Conservation (phyloP, 2,888 invertebrate species). For the Volucella inanis region DNA sequence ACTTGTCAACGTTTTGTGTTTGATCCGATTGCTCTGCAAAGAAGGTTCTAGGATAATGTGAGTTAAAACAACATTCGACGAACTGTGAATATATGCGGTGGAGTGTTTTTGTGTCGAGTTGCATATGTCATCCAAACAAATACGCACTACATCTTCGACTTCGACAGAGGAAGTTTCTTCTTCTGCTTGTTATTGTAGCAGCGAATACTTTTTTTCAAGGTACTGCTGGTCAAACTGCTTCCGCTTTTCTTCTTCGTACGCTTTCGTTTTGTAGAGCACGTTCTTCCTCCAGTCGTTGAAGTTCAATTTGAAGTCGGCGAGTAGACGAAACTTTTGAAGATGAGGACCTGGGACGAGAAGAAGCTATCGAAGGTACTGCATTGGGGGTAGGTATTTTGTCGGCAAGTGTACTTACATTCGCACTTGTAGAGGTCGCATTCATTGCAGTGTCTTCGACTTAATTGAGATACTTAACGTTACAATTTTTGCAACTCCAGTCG, state of each 20-base stretch:
- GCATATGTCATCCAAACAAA: not conserved
- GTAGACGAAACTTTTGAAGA: not conserved
- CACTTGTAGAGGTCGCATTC: not conserved
- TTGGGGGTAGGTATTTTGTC: not conserved
- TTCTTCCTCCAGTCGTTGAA: not conserved
- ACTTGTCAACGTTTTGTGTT: too few species aligned
- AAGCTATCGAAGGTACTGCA: constrained; percentile 1
- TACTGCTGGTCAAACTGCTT: constrained; percentile 2
- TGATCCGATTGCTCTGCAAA: not conserved
- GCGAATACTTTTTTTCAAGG: not conserved
- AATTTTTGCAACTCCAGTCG: not conserved
- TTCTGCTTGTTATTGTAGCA: not conserved
- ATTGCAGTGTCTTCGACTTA: not conserved
- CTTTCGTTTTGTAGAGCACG: not conserved
- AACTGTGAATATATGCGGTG: not conserved
- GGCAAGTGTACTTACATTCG: not conserved
- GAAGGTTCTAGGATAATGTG: not conserved
- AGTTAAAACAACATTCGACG: not conserved
- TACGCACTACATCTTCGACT: not conserved
- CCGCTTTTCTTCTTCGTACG: constrained; percentile 2
- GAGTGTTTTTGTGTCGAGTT: not conserved
- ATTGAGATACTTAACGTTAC: not conserved
- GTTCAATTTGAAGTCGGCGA: constrained; percentile 9
- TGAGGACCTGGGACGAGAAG: not conserved
- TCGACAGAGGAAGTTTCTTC: not conserved